phyloP scores from a whole-genome alignment of 2,113 vertebrate species.

The Trogon surrucura region DNA sequence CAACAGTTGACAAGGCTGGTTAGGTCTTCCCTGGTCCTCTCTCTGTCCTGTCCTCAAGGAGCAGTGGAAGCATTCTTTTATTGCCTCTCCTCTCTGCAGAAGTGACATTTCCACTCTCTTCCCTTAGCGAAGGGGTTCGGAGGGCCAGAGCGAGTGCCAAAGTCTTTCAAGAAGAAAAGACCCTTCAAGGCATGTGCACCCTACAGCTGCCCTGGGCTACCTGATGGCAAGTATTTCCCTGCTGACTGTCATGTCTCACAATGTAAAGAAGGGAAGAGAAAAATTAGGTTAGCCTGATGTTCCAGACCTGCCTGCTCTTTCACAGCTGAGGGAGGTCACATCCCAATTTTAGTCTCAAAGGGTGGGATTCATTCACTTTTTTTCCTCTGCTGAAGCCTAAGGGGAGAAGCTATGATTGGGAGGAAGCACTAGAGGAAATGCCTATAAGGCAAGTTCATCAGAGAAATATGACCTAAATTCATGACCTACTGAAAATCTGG shows the following conservation, averaged over 20 bases:
- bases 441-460: not conserved
- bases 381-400: not conserved
- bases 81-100: not conserved
- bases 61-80: not conserved
- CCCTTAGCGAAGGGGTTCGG: not conserved
- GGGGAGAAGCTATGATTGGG: not conserved
- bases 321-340: not conserved
- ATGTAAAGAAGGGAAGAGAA: not conserved
- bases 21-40: not conserved
- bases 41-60: not conserved
- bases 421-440: not conserved
- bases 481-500: fast-evolving
- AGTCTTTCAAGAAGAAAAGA: not conserved
- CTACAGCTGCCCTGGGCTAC: not conserved
- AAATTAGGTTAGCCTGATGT: not conserved
- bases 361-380: not conserved
- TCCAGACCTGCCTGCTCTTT: not conserved
- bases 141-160: not conserved
- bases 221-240: not conserved
- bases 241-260: not conserved
- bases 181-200: fast-evolving
- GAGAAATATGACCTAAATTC: not conserved
- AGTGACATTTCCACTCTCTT: not conserved
- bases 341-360: not conserved
- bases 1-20: not conserved